Percentiles rank a stretch among this genome's conserved stretches.
Conservation (phyloP, 2,888 invertebrate genomes). For the Beris chalybata region DNA sequence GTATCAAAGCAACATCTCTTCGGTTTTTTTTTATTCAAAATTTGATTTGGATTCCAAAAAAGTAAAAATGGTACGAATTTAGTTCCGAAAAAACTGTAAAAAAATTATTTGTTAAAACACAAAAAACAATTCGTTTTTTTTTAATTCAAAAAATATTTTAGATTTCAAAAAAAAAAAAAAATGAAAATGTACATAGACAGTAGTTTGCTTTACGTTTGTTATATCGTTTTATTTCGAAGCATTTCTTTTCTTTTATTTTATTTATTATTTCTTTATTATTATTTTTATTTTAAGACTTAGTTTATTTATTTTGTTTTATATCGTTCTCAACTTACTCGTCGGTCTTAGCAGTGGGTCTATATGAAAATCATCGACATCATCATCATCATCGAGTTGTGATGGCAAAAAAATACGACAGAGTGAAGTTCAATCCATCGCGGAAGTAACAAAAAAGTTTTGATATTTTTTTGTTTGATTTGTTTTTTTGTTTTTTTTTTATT, state of each 20-base stretch:
- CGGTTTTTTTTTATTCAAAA: not conserved
- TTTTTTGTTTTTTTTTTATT: constrained; percentile 2
- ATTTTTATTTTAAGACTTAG: too few relatives aligned
- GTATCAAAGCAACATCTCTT: too few relatives aligned
- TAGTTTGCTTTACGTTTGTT: too few relatives aligned
- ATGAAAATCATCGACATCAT: constrained; percentile 23
- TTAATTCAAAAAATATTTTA: not conserved
- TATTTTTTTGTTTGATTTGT: not conserved
- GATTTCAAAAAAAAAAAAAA: too few relatives aligned
- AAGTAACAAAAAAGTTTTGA: constrained; percentile 18
- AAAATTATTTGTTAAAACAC: constrained; percentile 1
- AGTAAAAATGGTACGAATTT: not conserved
- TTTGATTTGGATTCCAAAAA: constrained; percentile 1
- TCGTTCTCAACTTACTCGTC: constrained; percentile 36
- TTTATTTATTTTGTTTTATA: too few relatives aligned
- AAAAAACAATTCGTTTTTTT: not conserved
- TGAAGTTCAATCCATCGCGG: constrained; percentile 13
- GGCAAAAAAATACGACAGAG: constrained; percentile 10
- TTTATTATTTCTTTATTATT: too few relatives aligned
- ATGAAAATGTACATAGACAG: too few relatives aligned
- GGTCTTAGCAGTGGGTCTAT: constrained; percentile 33
- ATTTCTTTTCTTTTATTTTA: too few relatives aligned
- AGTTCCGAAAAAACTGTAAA: not conserved
- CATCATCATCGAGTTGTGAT: constrained; percentile 14
- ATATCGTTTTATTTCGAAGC: too few relatives aligned